These are phyloP conservation scores for Trogon surrucura DNA, from an alignment of 2,113 vertebrate genomes.

Conservation along the genomic window DNA sequence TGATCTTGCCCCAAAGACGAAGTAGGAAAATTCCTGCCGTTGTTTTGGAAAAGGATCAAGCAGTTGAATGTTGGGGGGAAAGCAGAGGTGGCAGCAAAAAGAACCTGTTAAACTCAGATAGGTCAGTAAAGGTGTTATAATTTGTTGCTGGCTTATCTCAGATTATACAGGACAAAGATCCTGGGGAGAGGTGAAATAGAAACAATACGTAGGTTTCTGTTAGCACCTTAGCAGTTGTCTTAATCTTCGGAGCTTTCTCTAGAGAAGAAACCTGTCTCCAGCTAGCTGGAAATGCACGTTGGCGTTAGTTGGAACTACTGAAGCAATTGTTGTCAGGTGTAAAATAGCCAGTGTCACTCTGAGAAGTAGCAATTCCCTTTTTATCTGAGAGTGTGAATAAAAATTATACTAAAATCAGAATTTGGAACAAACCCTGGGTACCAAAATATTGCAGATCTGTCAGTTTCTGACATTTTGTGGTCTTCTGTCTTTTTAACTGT, in stretches of 20 bases:
- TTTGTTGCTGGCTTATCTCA: neutral
- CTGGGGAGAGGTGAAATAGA: neutral
- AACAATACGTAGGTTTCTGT: neutral
- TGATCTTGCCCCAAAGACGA: neutral
- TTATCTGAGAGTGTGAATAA: neutral
- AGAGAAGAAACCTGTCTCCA: rapidly evolving
- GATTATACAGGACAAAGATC: neutral
- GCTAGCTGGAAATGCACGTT: neutral
- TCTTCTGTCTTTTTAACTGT: neutral
- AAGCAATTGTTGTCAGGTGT: neutral
- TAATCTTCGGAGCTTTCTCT: neutral
- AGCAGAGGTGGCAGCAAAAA: neutral
- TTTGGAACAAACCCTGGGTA: neutral
- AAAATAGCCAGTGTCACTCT: neutral
- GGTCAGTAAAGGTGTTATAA: neutral
- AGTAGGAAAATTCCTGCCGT: neutral
- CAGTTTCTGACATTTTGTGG: neutral
- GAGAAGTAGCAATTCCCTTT: neutral
- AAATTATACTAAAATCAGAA: neutral
- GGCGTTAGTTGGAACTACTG: neutral
- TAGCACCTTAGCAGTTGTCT: neutral
- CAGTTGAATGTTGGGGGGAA: neutral
- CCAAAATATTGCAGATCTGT: neutral
- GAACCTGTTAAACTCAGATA: neutral
- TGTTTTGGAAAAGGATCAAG: neutral